Conservation (phyloP, 2,888 invertebrate genomes). For the Smittia sp. region DNA sequence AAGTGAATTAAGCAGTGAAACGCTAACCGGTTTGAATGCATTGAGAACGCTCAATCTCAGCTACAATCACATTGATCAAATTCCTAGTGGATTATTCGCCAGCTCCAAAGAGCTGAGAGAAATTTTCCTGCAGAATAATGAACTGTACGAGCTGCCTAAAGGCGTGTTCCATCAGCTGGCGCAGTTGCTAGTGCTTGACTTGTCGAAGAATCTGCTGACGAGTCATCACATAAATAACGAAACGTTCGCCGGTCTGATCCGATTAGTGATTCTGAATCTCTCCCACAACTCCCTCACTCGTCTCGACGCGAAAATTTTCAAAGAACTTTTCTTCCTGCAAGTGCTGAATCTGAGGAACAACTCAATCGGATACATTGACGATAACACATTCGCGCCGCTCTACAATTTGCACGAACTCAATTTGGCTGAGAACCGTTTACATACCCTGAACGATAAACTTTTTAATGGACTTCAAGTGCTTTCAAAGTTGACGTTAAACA, state of each 20-base stretch:
- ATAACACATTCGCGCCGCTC: constrained; percentile 80
- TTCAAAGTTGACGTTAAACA: constrained; percentile 79
- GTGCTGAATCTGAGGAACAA: constrained; percentile 82
- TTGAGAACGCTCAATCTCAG: constrained; percentile 82
- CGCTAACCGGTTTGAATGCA: constrained; percentile 73
- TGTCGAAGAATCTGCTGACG: constrained; percentile 80
- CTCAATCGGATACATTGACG: constrained; percentile 83
- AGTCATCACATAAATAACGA: constrained; percentile 82
- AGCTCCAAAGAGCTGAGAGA: constrained; percentile 71
- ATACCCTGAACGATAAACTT: constrained; percentile 74
- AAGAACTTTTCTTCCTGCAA: constrained; percentile 81
- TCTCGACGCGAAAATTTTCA: constrained; percentile 80
- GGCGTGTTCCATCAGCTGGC: constrained; percentile 81
- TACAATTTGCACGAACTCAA: constrained; percentile 88
- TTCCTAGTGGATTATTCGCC: constrained; percentile 78
- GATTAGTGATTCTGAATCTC: constrained; percentile 78
- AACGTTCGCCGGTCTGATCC: constrained; percentile 82
- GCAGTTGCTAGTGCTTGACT: constrained; percentile 77
- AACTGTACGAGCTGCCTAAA: constrained; percentile 75
- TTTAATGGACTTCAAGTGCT: constrained; percentile 82
- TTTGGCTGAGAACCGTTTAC: constrained; percentile 81
- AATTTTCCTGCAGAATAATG: constrained; percentile 80
- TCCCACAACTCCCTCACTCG: constrained; percentile 80
- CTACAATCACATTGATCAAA: constrained; percentile 74
- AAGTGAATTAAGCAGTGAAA: constrained; percentile 74